A percentile compares a stretch with the other conserved stretches of the same genome.
Evolutionary conservation across 2,113 vertebrate species (phyloP).

Genomic region (Pterocles burchelli): DNA sequence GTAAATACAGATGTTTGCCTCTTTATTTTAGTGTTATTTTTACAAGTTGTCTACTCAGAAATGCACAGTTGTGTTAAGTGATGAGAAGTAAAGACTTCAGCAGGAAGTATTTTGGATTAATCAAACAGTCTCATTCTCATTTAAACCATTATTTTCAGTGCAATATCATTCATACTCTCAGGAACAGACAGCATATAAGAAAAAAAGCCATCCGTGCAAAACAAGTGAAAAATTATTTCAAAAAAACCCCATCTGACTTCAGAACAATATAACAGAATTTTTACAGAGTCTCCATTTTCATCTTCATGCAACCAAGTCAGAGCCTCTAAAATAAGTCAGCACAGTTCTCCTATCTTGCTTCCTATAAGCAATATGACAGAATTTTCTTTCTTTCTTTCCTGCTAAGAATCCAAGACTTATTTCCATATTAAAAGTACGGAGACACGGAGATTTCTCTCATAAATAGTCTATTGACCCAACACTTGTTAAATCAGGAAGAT

Average conservation of each 20-base stretch:
- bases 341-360: neutral
- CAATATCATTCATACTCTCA: neutral
- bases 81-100: neutral
- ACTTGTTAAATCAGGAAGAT: neutral
- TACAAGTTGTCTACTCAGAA: neutral
- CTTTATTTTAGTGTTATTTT: constrained; percentile 4
- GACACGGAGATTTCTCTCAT: neutral
- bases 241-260: fast-evolving
- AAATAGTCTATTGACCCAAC: neutral
- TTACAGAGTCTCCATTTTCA: neutral
- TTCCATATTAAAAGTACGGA: neutral
- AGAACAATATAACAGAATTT: neutral
- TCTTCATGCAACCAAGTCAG: neutral
- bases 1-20: constrained; percentile 26
- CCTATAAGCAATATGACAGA: neutral
- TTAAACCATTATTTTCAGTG: neutral
- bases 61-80: neutral
- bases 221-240: neutral
- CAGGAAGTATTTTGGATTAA: neutral
- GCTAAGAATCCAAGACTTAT: neutral
- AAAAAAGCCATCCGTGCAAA: neutral
- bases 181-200: neutral
- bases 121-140: neutral
- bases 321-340: neutral
- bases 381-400: neutral